Evolutionary conservation across 2,797 vertebrate species (phyloP).

Genomic region (Distichodus sexfasciatus): DNA sequence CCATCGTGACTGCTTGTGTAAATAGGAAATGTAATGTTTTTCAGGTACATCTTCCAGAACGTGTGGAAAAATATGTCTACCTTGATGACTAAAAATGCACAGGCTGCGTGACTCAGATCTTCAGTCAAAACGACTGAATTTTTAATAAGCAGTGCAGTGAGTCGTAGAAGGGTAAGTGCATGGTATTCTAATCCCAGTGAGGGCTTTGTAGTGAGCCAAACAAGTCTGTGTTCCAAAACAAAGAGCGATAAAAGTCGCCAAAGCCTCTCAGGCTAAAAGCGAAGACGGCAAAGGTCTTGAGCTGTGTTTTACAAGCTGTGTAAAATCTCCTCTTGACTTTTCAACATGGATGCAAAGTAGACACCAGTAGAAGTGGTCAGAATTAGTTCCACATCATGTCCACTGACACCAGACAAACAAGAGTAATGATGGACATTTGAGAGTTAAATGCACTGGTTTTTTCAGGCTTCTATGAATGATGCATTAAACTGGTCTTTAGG

Average conservation of each 20-base stretch:
- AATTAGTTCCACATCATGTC: slow-evolving; percentile 51
- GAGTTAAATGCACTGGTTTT: slow-evolving; percentile 32
- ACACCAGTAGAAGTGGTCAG: slow-evolving; percentile 31
- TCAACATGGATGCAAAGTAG: slow-evolving; percentile 20
- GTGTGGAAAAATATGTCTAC: background rate
- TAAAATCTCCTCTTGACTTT: background rate
- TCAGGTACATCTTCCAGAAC: too few relatives aligned
- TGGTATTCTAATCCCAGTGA: background rate
- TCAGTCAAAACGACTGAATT: slow-evolving; percentile 9
- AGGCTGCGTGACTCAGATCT: background rate
- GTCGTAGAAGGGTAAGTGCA: background rate
- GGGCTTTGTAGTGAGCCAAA: background rate
- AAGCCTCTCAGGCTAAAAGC: too few relatives aligned
- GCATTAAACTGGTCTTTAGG: slow-evolving; percentile 59
- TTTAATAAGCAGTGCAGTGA: slow-evolving; percentile 17
- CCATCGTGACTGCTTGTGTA: too few relatives aligned
- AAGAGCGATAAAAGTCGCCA: background rate
- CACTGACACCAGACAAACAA: slow-evolving; percentile 26
- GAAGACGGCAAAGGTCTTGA: background rate
- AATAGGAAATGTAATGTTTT: too few relatives aligned
- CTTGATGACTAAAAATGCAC: background rate
- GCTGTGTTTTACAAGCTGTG: background rate
- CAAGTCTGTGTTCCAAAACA: background rate
- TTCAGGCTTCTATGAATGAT: slow-evolving; percentile 58
- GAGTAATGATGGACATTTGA: slow-evolving; percentile 31